Evolutionary conservation across 1,140 invertebrate species (phyloP).

Genomic region (Meloidogyne hapla): DNA sequence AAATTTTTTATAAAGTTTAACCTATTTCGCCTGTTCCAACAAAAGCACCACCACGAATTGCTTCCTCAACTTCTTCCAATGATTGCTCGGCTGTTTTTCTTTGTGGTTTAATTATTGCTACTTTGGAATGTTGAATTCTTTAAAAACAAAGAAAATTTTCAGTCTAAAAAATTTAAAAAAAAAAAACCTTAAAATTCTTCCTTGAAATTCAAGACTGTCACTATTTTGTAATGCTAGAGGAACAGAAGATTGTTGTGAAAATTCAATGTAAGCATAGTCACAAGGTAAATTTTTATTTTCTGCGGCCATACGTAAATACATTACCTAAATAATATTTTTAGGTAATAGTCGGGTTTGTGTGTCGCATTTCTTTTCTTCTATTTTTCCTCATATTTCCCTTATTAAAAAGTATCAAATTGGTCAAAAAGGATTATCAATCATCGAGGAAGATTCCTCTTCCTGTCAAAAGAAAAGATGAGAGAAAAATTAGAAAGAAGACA

Average conservation of each 20-base stretch:
- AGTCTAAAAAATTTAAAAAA: conserved; percentile 20
- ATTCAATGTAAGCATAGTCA: conserved; percentile 80
- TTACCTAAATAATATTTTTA: conserved; percentile 71
- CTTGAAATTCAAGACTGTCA: conserved; percentile 72
- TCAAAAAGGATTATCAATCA: too few species aligned
- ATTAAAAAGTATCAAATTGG: too few species aligned
- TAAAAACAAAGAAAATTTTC: conserved; percentile 14
- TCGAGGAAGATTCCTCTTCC: too few species aligned
- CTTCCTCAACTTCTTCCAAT: conserved; percentile 62
- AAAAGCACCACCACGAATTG: conserved; percentile 48
- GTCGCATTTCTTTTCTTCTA: too few species aligned
- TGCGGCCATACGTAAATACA: conserved; percentile 89
- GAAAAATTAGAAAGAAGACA: too few species aligned
- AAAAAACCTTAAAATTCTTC: conserved; percentile 68
- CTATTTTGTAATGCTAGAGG: conserved; percentile 81
- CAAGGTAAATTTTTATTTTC: conserved; percentile 76
- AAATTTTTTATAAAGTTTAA: background rate
- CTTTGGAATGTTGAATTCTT: conserved; percentile 62
- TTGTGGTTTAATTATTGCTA: conserved; percentile 62
- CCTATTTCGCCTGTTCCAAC: conserved; percentile 25
- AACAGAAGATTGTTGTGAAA: conserved; percentile 84
- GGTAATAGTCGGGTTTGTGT: too few species aligned
- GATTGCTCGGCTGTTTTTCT: conserved; percentile 63
- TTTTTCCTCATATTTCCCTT: too few species aligned
- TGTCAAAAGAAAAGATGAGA: too few species aligned